These are phyloP conservation scores for Siniperca obscura DNA, from an alignment of 2,797 vertebrate genomes.

Conservation along the genomic window DNA sequence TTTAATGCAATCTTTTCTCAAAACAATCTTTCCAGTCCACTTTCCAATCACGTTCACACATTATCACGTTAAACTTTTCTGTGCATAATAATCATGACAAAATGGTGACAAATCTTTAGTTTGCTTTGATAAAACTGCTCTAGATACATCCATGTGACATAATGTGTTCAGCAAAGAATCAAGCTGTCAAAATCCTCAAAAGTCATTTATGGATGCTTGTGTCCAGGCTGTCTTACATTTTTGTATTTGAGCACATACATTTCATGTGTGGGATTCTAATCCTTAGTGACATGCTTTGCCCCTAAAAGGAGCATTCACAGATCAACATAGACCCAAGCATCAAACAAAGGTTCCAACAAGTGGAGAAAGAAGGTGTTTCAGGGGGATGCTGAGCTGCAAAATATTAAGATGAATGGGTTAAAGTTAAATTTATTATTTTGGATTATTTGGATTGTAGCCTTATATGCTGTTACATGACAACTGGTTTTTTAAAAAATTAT, in stretches of 20 bases:
- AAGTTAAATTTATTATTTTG: not conserved
- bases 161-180: slow-evolving; percentile 55
- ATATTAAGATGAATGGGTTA: slow-evolving; percentile 11
- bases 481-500: slow-evolving; percentile 17
- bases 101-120: slow-evolving; percentile 51
- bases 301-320: slow-evolving; percentile 30
- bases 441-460: slow-evolving; percentile 8
- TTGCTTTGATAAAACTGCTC: slow-evolving; percentile 53
- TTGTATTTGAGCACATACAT: slow-evolving; percentile 20
- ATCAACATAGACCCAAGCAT: slow-evolving; percentile 38
- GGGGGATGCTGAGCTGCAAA: not conserved
- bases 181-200: slow-evolving; percentile 30
- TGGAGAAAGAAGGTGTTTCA: slow-evolving; percentile 20
- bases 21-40: slow-evolving; percentile 76
- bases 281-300: slow-evolving; percentile 1
- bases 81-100: slow-evolving; percentile 69
- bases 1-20: slow-evolving; percentile 73
- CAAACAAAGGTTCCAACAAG: slow-evolving; percentile 24
- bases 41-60: slow-evolving; percentile 63
- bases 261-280: slow-evolving; percentile 16
- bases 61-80: slow-evolving; percentile 40
- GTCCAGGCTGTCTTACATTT: slow-evolving; percentile 10
- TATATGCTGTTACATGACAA: not conserved
- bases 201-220: slow-evolving; percentile 18
- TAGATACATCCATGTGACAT: slow-evolving; percentile 33